These are phyloP conservation scores for Bacillus rossius DNA, from an alignment of 1,140 invertebrate species.

Conservation along the genomic window DNA sequence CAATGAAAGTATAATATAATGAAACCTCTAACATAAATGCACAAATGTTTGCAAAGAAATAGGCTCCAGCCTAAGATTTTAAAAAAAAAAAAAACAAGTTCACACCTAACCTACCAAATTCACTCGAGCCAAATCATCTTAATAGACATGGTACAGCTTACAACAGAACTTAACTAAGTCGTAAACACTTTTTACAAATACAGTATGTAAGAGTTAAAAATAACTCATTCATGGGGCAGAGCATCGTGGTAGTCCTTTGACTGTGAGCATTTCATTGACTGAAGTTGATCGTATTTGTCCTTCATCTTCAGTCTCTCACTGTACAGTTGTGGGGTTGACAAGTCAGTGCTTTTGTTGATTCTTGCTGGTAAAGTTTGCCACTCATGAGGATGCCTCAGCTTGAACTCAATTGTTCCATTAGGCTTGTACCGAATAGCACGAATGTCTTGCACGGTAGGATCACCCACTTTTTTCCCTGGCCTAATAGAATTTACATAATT, in stretches of 20 bases:
- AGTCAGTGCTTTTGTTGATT: background rate
- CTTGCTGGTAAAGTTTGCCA: slow-evolving; percentile 10
- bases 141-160: too few species aligned
- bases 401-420: background rate
- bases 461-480: slow-evolving; percentile 14
- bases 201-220: background rate
- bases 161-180: too few species aligned
- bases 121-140: too few species aligned
- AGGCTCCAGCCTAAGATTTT: too few species aligned
- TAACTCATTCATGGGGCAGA: slow-evolving; percentile 1
- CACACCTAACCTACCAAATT: too few species aligned
- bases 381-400: background rate
- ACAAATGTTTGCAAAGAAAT: too few species aligned
- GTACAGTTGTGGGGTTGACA: slow-evolving; percentile 3
- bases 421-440: slow-evolving; percentile 6
- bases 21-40: too few species aligned
- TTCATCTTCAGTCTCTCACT: slow-evolving; percentile 8
- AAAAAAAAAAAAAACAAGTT: too few species aligned
- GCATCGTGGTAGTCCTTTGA: slow-evolving; percentile 6
- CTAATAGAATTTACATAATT: slow-evolving; percentile 8
- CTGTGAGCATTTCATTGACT: slow-evolving; percentile 9
- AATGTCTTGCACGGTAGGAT: slow-evolving; percentile 14
- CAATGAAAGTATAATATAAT: too few species aligned
- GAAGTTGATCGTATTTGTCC: slow-evolving; percentile 12
- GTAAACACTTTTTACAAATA: too few species aligned